A percentile compares a stretch with the other conserved stretches of the same genome.
phyloP scores from a whole-genome alignment of 2,888 invertebrate genomes.

The Leucoma salicis region DNA sequence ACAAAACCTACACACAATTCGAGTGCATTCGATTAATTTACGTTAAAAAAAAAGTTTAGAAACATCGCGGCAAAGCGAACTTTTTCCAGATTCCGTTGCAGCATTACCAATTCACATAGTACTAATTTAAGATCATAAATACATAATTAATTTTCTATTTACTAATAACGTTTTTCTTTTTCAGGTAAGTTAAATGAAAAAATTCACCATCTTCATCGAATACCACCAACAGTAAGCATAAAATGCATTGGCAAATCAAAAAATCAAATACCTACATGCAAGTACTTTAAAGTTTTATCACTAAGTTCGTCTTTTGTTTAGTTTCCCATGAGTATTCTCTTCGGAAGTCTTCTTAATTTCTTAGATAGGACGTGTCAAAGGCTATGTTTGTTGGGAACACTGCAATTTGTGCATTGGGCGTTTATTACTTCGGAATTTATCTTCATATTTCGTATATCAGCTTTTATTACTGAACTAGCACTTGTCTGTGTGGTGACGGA shows the following conservation, averaged over 20 bases:
- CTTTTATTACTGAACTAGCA: too few relatives aligned
- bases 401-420: conserved; percentile 30
- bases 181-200: conserved; percentile 37
- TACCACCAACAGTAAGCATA: conserved; percentile 1
- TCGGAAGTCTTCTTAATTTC: conserved; percentile 19
- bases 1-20: too few relatives aligned
- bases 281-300: conserved; percentile 13
- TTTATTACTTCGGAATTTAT: not conserved
- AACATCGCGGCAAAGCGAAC: too few relatives aligned
- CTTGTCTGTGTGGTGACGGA: too few relatives aligned
- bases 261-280: not conserved
- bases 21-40: too few relatives aligned
- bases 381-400: conserved; percentile 21
- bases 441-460: not conserved
- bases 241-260: conserved; percentile 3
- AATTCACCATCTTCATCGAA: not conserved
- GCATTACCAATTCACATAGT: too few relatives aligned
- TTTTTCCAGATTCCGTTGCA: too few relatives aligned
- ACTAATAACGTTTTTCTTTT: conserved; percentile 11
- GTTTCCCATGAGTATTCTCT: conserved; percentile 12
- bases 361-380: conserved; percentile 15
- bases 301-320: conserved; percentile 11
- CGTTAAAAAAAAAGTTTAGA: too few relatives aligned
- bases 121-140: too few relatives aligned
- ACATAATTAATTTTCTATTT: too few relatives aligned